Evolutionary conservation across 2,797 vertebrate genomes (phyloP).

Genomic region (Myioborus miniatus): DNA sequence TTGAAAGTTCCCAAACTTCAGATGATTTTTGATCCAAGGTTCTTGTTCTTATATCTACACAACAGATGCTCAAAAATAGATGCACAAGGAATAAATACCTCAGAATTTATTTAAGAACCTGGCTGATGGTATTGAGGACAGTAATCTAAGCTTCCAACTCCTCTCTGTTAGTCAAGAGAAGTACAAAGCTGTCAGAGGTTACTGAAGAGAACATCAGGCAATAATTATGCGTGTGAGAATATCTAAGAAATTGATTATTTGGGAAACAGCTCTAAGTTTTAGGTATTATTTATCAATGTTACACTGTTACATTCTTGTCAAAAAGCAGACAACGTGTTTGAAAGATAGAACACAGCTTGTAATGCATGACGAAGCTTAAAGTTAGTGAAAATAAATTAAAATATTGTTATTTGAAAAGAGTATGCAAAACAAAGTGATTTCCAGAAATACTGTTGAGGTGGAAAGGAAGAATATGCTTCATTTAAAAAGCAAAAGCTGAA

Average conservation of each 20-base stretch:
- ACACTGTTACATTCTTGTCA: background rate
- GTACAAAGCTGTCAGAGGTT: background rate
- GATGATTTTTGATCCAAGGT: background rate
- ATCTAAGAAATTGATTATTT: background rate
- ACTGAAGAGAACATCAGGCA: background rate
- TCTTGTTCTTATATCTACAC: background rate
- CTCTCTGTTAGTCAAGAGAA: background rate
- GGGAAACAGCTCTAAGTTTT: background rate
- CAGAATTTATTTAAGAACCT: background rate
- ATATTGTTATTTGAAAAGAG: background rate
- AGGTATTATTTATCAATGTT: background rate
- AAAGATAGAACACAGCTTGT: background rate
- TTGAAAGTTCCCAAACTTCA: background rate
- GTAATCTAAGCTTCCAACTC: background rate
- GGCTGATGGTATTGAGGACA: background rate
- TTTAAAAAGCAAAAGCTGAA: background rate
- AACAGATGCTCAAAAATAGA: background rate
- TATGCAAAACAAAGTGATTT: background rate
- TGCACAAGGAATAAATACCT: background rate
- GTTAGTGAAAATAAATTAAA: background rate
- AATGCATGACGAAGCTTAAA: background rate
- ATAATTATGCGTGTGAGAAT: background rate
- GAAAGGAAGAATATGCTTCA: background rate
- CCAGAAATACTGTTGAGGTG: background rate
- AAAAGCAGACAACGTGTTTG: background rate